phyloP scores from a whole-genome alignment of 23 tunicate species.

The Trididemnum nubilum region DNA sequence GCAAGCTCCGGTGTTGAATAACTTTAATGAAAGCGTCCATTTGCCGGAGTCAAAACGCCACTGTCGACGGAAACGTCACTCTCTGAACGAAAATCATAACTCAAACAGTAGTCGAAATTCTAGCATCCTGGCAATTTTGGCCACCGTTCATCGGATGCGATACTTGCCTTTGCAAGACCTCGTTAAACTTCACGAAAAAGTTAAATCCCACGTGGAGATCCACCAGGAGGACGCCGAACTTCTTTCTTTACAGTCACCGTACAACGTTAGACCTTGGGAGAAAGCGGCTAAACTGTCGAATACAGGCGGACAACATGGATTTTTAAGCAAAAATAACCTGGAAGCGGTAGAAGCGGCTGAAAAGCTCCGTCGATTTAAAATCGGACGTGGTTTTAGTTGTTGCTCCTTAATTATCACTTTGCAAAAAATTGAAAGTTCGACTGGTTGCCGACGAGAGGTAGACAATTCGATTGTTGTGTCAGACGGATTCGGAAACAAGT shows the following conservation, averaged over 20 bases:
- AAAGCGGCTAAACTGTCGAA: not conserved
- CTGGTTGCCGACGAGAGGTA: not conserved
- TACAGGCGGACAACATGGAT: not conserved
- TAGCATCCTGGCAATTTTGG: slow-evolving; percentile 40
- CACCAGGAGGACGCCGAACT: slow-evolving; percentile 30
- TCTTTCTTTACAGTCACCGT: slow-evolving; percentile 47
- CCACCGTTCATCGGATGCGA: slow-evolving; percentile 44
- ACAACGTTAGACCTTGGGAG: slow-evolving; percentile 32
- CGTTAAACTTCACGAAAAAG: slow-evolving; percentile 13
- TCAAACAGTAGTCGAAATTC: not conserved
- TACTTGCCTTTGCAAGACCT: slow-evolving; percentile 40
- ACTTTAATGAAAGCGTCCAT: not conserved
- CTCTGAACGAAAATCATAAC: not conserved
- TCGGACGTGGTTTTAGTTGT: slow-evolving; percentile 58
- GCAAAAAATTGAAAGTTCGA: not conserved
- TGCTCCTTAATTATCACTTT: slow-evolving; percentile 69
- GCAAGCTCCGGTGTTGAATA: not conserved
- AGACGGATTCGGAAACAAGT: slow-evolving; percentile 40
- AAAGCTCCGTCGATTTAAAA: slow-evolving; percentile 34
- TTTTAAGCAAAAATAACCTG: not conserved
- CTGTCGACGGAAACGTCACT: slow-evolving; percentile 4
- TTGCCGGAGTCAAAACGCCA: not conserved
- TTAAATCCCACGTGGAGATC: not conserved
- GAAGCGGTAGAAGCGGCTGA: slow-evolving; percentile 17
- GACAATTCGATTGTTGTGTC: not conserved